Percentiles rank a stretch among this genome's conserved stretches.
phyloP scores from a whole-genome alignment of 1,140 invertebrate species.

The Arctopsyche grandis region DNA sequence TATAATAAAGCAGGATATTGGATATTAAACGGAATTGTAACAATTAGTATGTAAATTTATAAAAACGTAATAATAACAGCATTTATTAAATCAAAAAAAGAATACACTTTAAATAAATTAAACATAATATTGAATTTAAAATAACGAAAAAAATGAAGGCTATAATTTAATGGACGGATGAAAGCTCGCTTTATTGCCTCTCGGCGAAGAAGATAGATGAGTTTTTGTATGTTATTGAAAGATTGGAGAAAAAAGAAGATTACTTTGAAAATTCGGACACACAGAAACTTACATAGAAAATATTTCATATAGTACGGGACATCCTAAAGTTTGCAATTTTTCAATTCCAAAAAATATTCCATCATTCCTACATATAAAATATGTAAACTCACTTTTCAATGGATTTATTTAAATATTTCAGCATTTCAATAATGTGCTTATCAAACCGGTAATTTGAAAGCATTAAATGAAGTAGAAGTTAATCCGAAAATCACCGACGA shows the following conservation, averaged over 20 bases:
- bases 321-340: too few species aligned
- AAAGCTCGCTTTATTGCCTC: conserved; percentile 21
- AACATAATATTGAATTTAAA: background rate
- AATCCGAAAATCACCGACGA: conserved; percentile 27
- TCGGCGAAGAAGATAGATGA: conserved; percentile 27
- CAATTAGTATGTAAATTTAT: background rate
- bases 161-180: conserved; percentile 23
- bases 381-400: too few species aligned
- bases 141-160: background rate
- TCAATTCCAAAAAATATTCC: too few species aligned
- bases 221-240: conserved; percentile 4
- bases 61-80: background rate
- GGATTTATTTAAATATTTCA: conserved; percentile 20
- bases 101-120: background rate
- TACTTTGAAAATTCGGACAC: background rate
- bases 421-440: conserved; percentile 29
- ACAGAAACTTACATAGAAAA: background rate
- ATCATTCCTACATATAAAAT: too few species aligned
- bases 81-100: background rate
- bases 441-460: conserved; percentile 27
- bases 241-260: background rate
- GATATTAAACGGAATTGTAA: too few species aligned
- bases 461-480: conserved; percentile 25
- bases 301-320: background rate
- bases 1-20: too few species aligned